Conservation (phyloP, 2,888 invertebrate species). For the Dermolepida albohirtum region DNA sequence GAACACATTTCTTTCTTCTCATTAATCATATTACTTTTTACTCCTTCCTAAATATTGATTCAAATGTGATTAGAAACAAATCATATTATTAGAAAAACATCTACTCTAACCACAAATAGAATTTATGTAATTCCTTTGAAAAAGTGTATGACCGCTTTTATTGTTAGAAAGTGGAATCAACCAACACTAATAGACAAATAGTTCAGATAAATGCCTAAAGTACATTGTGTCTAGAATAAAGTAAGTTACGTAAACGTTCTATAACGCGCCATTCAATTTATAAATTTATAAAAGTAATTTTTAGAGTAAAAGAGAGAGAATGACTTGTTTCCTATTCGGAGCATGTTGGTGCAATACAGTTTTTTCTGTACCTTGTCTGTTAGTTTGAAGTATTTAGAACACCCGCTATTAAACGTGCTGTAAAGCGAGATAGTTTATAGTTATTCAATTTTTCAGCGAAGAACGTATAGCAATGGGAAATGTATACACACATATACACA, state of each 20-base stretch:
- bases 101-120: no score
- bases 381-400: slow-evolving; percentile 39
- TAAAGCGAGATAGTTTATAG: slow-evolving; percentile 35
- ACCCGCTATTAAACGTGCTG: slow-evolving; percentile 27
- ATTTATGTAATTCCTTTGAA: no score
- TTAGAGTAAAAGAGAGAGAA: slow-evolving; percentile 27
- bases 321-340: slow-evolving; percentile 39
- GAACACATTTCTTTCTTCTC: no score
- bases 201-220: slow-evolving; percentile 18
- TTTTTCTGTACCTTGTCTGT: slow-evolving; percentile 28
- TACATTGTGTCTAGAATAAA: slow-evolving; percentile 19
- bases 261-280: slow-evolving; percentile 39
- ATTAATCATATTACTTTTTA: no score
- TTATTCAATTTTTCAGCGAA: slow-evolving; percentile 43
- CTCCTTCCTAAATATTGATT: no score
- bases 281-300: slow-evolving; percentile 41
- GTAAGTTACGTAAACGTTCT: slow-evolving; percentile 38
- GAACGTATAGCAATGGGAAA: slow-evolving; percentile 38
- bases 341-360: slow-evolving; percentile 27
- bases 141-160: neutral
- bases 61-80: no score
- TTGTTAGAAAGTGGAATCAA: slow-evolving; percentile 29
- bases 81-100: no score
- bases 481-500: neutral
- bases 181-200: slow-evolving; percentile 1